Conservation (phyloP, 2,797 vertebrate genomes). For the Syndactyla subalaris region DNA sequence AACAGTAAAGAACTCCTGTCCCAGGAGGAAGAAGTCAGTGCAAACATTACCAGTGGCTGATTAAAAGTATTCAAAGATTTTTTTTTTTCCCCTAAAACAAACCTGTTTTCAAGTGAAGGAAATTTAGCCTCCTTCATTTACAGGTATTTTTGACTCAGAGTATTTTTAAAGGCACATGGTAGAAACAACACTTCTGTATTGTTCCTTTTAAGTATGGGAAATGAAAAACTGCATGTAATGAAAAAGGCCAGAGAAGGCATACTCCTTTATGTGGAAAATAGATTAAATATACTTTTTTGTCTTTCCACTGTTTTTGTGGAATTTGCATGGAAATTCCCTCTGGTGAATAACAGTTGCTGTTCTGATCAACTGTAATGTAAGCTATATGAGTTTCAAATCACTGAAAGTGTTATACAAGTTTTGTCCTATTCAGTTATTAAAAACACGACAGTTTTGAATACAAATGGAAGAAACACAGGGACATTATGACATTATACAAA, state of each 20-base stretch:
- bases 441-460: not conserved
- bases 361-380: not conserved
- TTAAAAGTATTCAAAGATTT: not conserved
- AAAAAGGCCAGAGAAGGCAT: not conserved
- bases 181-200: not conserved
- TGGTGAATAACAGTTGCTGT: not conserved
- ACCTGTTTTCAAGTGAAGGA: not conserved
- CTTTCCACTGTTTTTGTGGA: not conserved
- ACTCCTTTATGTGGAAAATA: not conserved
- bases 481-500: not conserved
- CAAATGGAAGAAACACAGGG: not conserved
- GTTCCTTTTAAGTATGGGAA: not conserved
- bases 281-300: not conserved
- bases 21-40: not conserved
- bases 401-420: not conserved
- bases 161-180: not conserved
- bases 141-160: not conserved
- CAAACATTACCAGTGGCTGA: not conserved
- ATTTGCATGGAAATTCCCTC: not conserved
- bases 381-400: not conserved
- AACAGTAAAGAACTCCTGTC: not conserved
- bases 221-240: not conserved
- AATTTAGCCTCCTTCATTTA: not conserved
- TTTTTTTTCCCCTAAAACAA: not conserved
- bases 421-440: not conserved